Percentiles rank a stretch among this genome's conserved stretches.
phyloP scores from a whole-genome alignment of 2,113 vertebrate species.

The Cheilinus undulatus region DNA sequence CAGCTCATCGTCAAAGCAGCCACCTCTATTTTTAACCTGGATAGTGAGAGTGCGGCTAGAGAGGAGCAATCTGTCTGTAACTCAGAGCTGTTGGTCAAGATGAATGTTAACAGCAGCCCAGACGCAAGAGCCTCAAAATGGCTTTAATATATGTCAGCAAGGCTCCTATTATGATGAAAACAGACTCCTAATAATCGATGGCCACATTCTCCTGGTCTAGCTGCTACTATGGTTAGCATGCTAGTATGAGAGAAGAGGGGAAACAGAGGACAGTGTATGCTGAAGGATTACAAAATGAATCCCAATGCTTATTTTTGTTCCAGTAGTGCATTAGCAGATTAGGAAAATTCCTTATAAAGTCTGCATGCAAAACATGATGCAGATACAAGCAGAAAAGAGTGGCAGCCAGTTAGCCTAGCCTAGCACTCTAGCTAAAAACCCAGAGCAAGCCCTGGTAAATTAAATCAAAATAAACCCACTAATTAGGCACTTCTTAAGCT shows the following conservation, averaged over 20 bases:
- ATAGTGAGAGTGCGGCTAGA: background rate
- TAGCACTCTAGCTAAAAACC: background rate
- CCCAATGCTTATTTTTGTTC: no score
- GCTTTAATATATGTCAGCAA: background rate
- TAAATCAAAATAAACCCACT: no score
- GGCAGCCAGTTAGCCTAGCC: background rate
- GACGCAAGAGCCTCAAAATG: background rate
- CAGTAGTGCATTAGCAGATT: no score
- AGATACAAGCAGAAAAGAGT: no score
- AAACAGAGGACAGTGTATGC: background rate
- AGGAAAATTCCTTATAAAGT: no score
- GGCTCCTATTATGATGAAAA: background rate
- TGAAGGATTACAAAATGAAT: no score
- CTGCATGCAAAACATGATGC: background rate
- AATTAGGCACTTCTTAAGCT: no score
- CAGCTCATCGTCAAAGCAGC: conserved; percentile 43
- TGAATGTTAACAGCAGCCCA: background rate
- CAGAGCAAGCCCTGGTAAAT: no score
- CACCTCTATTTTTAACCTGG: conserved; percentile 31
- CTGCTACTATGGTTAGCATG: no score
- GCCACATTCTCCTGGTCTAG: no score
- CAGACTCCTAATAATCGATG: no score
- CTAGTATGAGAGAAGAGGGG: background rate
- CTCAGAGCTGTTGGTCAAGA: conserved; percentile 15
- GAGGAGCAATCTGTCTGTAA: background rate